These are phyloP conservation scores for Drosophila leontia DNA, from an alignment of 1,140 invertebrate genomes.

Conservation along the genomic window DNA sequence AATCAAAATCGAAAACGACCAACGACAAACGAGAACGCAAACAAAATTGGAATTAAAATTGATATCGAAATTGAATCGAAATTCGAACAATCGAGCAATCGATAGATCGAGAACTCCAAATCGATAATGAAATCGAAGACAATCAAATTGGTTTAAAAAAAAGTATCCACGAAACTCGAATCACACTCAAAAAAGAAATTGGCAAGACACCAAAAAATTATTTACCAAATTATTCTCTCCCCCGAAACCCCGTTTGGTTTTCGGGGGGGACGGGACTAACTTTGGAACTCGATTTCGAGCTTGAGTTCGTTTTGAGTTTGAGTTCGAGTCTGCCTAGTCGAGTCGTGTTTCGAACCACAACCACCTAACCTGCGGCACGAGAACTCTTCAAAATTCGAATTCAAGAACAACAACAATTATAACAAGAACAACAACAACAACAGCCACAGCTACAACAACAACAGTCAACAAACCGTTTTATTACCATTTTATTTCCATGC, in stretches of 20 bases:
- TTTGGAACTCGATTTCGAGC: conserved; percentile 4
- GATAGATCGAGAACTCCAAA: conserved; percentile 21
- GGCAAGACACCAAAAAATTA: conserved; percentile 41
- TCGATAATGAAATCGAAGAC: conserved; percentile 36
- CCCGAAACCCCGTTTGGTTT: conserved; percentile 4
- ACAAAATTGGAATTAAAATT: conserved; percentile 42
- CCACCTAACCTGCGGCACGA: conserved; percentile 19
- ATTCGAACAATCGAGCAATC: conserved; percentile 23
- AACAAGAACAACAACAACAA: conserved; percentile 33
- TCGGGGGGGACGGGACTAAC: background rate
- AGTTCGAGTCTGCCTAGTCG: conserved; percentile 6
- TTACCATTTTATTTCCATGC: conserved; percentile 59
- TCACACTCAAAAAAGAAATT: conserved; percentile 36
- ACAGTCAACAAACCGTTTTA: conserved; percentile 58
- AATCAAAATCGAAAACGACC: conserved; percentile 31
- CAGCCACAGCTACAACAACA: conserved; percentile 19
- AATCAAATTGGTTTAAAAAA: conserved; percentile 51
- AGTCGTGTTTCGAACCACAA: conserved; percentile 12
- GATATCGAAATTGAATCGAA: conserved; percentile 37
- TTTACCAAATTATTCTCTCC: conserved; percentile 9
- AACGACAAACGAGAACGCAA: conserved; percentile 31
- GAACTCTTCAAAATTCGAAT: conserved; percentile 41
- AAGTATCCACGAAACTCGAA: conserved; percentile 49
- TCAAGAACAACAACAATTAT: conserved; percentile 39
- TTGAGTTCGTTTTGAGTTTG: background rate